Evolutionary conservation across 2,888 invertebrate species (phyloP).

Genomic region (Sepioteuthis lessoniana): DNA sequence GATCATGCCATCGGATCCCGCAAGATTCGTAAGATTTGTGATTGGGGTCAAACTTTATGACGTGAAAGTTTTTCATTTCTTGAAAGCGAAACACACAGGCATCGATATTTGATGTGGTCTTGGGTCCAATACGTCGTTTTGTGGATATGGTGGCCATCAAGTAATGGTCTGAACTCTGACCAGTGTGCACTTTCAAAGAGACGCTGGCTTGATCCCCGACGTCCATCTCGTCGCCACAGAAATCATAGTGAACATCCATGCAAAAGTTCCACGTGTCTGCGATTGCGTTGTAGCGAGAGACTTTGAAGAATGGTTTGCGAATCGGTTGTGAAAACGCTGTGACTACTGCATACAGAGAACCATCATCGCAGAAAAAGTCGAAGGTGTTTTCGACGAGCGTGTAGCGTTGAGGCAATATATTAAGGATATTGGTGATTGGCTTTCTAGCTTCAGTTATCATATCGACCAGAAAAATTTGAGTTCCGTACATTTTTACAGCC

Average conservation of each 20-base stretch:
- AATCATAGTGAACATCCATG: slow-evolving; percentile 25
- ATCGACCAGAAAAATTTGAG: background rate
- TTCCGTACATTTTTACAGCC: background rate
- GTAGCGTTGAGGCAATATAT: background rate
- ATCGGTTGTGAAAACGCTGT: background rate
- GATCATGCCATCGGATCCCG: slow-evolving; percentile 40
- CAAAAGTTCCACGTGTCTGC: background rate
- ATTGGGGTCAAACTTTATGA: background rate
- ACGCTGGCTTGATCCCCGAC: background rate
- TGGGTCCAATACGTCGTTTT: background rate
- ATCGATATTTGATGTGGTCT: background rate
- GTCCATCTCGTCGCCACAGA: background rate
- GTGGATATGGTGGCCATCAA: background rate
- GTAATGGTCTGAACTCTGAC: background rate
- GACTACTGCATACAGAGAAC: background rate
- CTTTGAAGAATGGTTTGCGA: background rate
- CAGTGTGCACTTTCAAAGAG: background rate
- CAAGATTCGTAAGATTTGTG: background rate
- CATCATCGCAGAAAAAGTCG: background rate
- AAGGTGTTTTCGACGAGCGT: background rate
- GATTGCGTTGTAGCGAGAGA: background rate
- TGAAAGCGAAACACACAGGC: background rate
- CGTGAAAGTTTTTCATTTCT: slow-evolving; percentile 36
- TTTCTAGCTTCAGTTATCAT: background rate
- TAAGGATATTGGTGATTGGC: background rate